Conservation (phyloP, 2,888 invertebrate genomes). For the Linyphia triangularis region DNA sequence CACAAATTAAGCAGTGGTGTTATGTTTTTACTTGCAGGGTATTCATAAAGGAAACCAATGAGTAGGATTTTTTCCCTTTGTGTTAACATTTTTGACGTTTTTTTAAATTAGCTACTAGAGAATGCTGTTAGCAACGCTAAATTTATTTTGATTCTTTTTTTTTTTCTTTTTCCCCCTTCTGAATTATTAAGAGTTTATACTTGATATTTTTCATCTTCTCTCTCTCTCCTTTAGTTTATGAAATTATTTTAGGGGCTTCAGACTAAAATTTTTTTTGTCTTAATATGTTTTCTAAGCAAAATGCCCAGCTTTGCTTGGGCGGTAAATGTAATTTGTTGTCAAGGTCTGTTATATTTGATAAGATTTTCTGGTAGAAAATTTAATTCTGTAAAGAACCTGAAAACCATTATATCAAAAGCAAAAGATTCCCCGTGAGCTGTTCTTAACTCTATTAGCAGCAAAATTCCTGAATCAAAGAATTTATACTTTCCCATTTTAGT, state of each 20-base stretch:
- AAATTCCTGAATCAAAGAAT: too few relatives aligned
- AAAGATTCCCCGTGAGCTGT: too few relatives aligned
- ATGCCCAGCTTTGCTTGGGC: too few relatives aligned
- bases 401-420: too few relatives aligned
- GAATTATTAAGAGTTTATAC: constrained; percentile 11
- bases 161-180: not conserved
- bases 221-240: not conserved
- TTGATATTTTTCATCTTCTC: not conserved
- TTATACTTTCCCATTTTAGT: too few relatives aligned
- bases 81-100: constrained; percentile 17
- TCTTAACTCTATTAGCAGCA: too few relatives aligned
- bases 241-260: not conserved
- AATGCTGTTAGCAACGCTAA: constrained; percentile 7
- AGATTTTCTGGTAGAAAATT: not conserved
- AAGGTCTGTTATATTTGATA: not conserved
- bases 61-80: not conserved
- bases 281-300: not conserved
- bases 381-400: too few relatives aligned
- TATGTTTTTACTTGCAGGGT: not conserved
- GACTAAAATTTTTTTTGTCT: not conserved
- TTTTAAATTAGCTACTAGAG: constrained; percentile 3
- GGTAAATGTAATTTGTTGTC: not conserved
- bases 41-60: not conserved
- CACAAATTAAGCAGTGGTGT: constrained; percentile 39
- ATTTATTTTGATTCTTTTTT: constrained; percentile 1